These are phyloP conservation scores for Peromyscus eremicus DNA, from an alignment of 2,797 vertebrate genomes.

Conservation along the genomic window DNA sequence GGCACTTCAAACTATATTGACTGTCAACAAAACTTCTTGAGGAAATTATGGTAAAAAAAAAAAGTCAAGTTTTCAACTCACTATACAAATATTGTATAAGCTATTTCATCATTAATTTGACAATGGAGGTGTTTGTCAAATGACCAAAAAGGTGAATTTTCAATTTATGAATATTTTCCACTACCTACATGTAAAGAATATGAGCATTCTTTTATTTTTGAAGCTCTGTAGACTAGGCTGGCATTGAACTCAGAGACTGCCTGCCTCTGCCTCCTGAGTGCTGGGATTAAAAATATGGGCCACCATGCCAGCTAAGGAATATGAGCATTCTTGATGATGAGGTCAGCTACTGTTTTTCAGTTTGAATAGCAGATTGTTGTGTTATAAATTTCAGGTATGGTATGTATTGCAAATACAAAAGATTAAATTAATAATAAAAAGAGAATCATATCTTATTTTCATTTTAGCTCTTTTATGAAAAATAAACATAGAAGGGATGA, in stretches of 20 bases:
- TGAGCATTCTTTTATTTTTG: neutral
- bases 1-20: neutral
- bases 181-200: neutral
- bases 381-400: constrained; percentile 9
- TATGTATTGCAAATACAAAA: neutral
- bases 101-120: neutral
- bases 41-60: neutral
- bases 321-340: neutral
- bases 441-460: neutral
- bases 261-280: neutral
- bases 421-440: neutral
- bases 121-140: neutral
- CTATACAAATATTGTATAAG: neutral
- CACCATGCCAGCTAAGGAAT: neutral
- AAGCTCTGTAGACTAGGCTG: neutral
- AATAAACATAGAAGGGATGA: neutral
- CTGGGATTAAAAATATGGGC: neutral
- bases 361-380: neutral
- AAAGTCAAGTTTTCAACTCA: neutral
- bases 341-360: neutral
- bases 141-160: neutral
- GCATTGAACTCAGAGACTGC: neutral
- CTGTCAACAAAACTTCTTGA: neutral
- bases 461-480: neutral
- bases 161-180: neutral